These are phyloP conservation scores for Sarcophilus harrisii DNA, from an alignment of 2,797 vertebrate genomes.

Conservation along the genomic window DNA sequence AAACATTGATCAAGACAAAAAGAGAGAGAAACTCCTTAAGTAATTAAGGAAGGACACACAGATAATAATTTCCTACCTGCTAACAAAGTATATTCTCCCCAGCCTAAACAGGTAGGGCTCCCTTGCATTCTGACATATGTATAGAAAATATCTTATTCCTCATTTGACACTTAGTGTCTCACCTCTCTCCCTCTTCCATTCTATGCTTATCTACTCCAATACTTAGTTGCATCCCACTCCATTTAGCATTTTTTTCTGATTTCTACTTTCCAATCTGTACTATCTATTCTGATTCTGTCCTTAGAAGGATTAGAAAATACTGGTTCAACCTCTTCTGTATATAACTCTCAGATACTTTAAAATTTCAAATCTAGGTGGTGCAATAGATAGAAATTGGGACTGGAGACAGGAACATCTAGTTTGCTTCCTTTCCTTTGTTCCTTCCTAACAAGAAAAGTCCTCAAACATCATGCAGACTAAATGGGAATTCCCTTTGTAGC, in stretches of 20 bases:
- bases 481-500: neutral
- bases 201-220: neutral
- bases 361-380: neutral
- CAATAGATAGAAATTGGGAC: no score
- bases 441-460: neutral
- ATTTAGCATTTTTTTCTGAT: neutral
- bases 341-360: constrained; percentile 43
- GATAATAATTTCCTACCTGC: neutral
- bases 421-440: neutral
- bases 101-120: neutral
- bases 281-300: neutral
- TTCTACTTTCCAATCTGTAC: constrained; percentile 1
- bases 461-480: neutral
- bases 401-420: neutral
- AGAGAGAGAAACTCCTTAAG: neutral
- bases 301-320: neutral
- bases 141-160: neutral
- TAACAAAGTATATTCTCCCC: neutral
- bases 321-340: constrained; percentile 32
- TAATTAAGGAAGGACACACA: neutral
- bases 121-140: neutral
- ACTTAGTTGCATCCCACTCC: neutral
- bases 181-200: neutral
- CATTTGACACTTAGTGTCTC: neutral
- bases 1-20: neutral